These are phyloP conservation scores for Vesta saturnalis DNA, from an alignment of 2,888 invertebrate species.

Conservation along the genomic window DNA sequence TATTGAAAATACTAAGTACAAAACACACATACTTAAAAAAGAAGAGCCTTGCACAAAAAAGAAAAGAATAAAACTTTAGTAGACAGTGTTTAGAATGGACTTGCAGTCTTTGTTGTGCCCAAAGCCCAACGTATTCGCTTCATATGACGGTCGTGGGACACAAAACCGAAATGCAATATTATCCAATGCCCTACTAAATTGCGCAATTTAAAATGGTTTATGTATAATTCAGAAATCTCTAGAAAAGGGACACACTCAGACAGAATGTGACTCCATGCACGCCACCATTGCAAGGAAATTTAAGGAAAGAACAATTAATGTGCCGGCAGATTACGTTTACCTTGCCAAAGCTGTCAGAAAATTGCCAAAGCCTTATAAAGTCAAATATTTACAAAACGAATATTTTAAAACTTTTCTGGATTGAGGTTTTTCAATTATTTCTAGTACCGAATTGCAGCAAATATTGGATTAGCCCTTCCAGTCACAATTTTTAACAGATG, in stretches of 20 bases:
- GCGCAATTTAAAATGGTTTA: not conserved
- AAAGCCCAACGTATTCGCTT: not conserved
- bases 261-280: not conserved
- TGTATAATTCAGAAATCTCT: not conserved
- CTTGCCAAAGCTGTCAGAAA: not conserved
- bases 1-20: not conserved
- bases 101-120: not conserved
- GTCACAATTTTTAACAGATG: too few species aligned
- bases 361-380: not conserved
- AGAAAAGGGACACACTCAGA: not conserved
- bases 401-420: not conserved
- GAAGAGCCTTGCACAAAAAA: not conserved
- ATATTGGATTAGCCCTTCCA: too few species aligned
- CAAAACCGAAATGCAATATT: not conserved
- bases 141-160: not conserved
- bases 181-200: not conserved
- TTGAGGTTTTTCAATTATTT: too few species aligned
- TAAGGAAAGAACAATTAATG: not conserved
- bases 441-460: too few species aligned
- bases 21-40: slow-evolving; percentile 14
- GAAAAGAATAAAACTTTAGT: not conserved
- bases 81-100: not conserved
- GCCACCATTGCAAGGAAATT: not conserved
- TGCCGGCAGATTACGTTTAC: not conserved
- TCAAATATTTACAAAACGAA: not conserved